phyloP scores from a whole-genome alignment of 2,113 vertebrate genomes.

The Haemorhous mexicanus region DNA sequence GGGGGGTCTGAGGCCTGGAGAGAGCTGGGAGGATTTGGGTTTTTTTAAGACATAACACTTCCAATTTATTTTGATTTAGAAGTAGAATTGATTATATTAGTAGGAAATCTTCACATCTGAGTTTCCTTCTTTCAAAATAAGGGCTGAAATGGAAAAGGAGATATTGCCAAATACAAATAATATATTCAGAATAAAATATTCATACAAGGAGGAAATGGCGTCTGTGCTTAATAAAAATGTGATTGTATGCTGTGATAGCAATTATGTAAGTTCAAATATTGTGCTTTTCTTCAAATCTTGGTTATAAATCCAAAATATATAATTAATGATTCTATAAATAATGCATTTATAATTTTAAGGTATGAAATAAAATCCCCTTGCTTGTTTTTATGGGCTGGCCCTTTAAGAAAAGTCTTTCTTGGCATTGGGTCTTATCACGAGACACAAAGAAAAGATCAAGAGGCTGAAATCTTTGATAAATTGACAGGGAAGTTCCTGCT shows the following conservation, averaged over 20 bases:
- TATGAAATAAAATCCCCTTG: slow-evolving; percentile 46
- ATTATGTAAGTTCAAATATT: slow-evolving; percentile 40
- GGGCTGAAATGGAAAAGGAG: slow-evolving; percentile 4
- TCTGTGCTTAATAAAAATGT: slow-evolving; percentile 57
- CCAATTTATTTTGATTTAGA: background rate
- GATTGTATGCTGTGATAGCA: background rate
- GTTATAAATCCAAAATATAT: slow-evolving; percentile 65
- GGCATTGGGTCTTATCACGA: slow-evolving; percentile 7
- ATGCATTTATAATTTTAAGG: slow-evolving; percentile 73
- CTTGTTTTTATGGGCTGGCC: background rate
- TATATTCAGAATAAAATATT: slow-evolving; percentile 73
- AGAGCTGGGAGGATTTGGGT: background rate
- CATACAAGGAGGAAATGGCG: slow-evolving; percentile 58
- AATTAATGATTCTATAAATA: slow-evolving; percentile 75
- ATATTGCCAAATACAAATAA: slow-evolving; percentile 52
- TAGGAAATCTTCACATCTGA: background rate
- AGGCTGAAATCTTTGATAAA: slow-evolving; percentile 40
- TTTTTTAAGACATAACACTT: background rate
- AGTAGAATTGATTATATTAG: background rate
- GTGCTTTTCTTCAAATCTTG: slow-evolving; percentile 44
- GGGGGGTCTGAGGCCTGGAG: background rate
- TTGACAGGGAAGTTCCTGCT: slow-evolving; percentile 20
- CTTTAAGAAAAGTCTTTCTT: slow-evolving; percentile 4
- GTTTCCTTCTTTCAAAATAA: slow-evolving; percentile 1
- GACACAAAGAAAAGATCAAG: background rate